phyloP scores from a whole-genome alignment of 2,113 vertebrate species.

The Sinocyclocheilus grahami region DNA sequence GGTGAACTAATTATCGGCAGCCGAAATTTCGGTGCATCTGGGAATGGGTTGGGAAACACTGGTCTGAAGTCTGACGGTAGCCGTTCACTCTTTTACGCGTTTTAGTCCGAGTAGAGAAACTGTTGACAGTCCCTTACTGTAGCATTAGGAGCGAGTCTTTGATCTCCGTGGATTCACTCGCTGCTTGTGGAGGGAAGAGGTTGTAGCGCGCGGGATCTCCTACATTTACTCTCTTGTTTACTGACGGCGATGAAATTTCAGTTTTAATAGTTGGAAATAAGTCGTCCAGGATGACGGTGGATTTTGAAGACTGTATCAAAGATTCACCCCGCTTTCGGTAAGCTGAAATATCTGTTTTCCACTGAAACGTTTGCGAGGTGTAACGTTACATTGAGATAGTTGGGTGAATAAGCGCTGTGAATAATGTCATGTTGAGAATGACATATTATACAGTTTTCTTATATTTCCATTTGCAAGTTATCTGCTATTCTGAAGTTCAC shows the following conservation, averaged over 20 bases:
- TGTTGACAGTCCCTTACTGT: conserved; percentile 56
- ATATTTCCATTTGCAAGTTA: background rate
- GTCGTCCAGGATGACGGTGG: conserved; percentile 77
- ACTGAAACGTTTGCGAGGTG: background rate
- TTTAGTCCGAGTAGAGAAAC: background rate
- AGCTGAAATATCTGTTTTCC: conserved; percentile 37
- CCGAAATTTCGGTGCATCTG: no score
- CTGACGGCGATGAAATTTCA: conserved; percentile 67
- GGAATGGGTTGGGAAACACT: no score
- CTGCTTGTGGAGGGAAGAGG: conserved; percentile 29
- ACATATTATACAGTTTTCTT: no score
- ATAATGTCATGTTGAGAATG: background rate
- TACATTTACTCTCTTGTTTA: conserved; percentile 1
- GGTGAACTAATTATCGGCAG: no score
- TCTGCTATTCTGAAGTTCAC: background rate
- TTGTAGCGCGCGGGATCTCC: conserved; percentile 54
- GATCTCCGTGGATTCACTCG: conserved; percentile 36
- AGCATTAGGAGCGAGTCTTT: conserved; percentile 37
- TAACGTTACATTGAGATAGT: background rate
- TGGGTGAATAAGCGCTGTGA: background rate
- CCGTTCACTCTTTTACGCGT: no score
- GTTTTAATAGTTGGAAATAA: conserved; percentile 62
- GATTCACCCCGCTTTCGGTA: conserved; percentile 81
- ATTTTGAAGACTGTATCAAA: conserved; percentile 82
- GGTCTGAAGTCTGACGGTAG: no score